These are phyloP conservation scores for Scolopax bukidnonensis DNA, from an alignment of 2,797 vertebrate species.

Conservation along the genomic window DNA sequence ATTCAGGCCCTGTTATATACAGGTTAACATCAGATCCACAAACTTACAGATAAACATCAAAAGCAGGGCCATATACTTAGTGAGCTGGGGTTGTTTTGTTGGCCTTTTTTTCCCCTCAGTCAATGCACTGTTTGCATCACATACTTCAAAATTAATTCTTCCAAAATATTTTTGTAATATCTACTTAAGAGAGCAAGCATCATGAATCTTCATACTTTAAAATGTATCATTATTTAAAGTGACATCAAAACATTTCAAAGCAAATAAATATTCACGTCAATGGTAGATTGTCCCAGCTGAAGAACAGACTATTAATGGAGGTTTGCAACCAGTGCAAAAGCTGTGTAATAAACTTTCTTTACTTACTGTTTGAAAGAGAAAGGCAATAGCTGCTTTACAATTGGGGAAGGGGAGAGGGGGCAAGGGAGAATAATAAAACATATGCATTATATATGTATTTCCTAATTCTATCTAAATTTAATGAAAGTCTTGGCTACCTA, in stretches of 20 bases:
- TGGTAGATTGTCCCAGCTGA: neutral
- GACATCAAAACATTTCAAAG: neutral
- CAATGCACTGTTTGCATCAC: neutral
- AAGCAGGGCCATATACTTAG: neutral
- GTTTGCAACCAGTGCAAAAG: neutral
- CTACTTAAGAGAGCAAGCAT: neutral
- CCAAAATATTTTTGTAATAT: neutral
- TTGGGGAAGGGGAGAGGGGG: rapidly evolving
- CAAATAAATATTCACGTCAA: neutral
- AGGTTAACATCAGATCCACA: too few relatives aligned
- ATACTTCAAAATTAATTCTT: neutral
- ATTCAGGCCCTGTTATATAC: neutral
- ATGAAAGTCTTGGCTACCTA: neutral
- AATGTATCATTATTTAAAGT: neutral
- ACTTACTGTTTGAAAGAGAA: neutral
- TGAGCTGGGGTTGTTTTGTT: neutral
- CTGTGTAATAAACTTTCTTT: neutral
- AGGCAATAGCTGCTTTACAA: neutral
- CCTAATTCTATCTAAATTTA: neutral
- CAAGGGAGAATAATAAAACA: neutral
- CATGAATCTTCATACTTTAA: neutral
- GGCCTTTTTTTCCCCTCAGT: neutral
- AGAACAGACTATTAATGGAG: neutral
- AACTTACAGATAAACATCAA: neutral
- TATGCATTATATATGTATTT: neutral